Evolutionary conservation across 2,797 vertebrate genomes (phyloP).

Genomic region (Tangara arthus): DNA sequence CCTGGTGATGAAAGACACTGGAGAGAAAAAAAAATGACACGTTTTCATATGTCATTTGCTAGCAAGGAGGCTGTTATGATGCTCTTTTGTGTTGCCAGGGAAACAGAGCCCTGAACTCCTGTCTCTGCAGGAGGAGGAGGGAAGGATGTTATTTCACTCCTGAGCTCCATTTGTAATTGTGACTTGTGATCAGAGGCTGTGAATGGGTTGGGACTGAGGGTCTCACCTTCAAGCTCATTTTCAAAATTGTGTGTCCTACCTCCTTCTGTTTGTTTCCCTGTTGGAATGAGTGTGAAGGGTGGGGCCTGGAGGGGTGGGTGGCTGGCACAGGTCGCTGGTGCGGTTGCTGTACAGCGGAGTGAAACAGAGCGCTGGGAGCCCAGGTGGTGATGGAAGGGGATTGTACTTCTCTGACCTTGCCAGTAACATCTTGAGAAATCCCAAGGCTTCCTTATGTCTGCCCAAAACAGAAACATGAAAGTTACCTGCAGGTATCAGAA

Average conservation of each 20-base stretch:
- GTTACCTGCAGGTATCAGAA: slow-evolving; percentile 20
- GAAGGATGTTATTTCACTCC: not conserved
- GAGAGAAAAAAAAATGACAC: not conserved
- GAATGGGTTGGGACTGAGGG: not conserved
- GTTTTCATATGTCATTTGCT: not conserved
- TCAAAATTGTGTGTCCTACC: not conserved
- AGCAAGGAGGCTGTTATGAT: slow-evolving; percentile 43
- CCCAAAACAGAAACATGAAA: not conserved
- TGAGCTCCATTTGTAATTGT: not conserved
- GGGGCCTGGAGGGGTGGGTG: not conserved
- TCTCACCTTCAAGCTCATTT: not conserved
- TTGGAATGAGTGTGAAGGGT: not conserved
- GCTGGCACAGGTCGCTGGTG: not conserved
- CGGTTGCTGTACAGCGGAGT: fast-evolving
- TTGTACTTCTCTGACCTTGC: not conserved
- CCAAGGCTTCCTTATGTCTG: not conserved
- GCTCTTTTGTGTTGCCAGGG: slow-evolving; percentile 52
- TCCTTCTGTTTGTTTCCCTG: not conserved
- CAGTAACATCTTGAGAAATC: not conserved
- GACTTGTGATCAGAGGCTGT: not conserved
- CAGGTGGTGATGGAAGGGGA: not conserved
- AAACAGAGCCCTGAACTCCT: slow-evolving; percentile 30
- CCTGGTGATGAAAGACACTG: not conserved
- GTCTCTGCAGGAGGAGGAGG: not conserved
- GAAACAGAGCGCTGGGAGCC: fast-evolving